Conservation (phyloP, 2,888 invertebrate species). For the Parelbella ahira region DNA sequence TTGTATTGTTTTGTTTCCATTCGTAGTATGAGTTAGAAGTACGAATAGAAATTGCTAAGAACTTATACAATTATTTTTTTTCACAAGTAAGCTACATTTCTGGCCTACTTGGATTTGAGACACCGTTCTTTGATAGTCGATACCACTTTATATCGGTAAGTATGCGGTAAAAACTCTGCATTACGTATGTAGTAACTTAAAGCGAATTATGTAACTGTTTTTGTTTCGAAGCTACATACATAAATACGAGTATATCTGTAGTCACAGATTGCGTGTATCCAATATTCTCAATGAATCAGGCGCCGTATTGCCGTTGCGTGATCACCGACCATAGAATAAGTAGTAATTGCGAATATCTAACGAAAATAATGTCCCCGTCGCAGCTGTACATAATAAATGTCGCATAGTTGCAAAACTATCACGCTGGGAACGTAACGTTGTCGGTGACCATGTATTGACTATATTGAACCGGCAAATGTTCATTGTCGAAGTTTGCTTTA, state of each 20-base stretch:
- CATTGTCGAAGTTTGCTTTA: no score
- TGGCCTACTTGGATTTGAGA: no score
- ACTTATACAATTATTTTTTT: no score
- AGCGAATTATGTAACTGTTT: neutral
- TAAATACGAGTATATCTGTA: no score
- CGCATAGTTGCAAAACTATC: slow-evolving; percentile 22
- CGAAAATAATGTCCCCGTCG: slow-evolving; percentile 30
- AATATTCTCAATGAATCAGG: slow-evolving; percentile 31
- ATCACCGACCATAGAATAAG: slow-evolving; percentile 33
- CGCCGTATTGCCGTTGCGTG: slow-evolving; percentile 37
- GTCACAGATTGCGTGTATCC: slow-evolving; percentile 21
- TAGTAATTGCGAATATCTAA: slow-evolving; percentile 33
- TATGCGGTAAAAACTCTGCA: no score
- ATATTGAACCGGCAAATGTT: no score
- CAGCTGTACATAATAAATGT: slow-evolving; percentile 24
- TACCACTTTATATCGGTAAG: no score
- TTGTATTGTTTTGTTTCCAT: no score
- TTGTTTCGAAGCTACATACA: slow-evolving; percentile 4
- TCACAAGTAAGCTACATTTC: no score
- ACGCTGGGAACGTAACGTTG: slow-evolving; percentile 14
- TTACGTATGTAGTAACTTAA: neutral
- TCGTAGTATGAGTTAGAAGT: no score
- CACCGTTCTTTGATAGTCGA: no score
- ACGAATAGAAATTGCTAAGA: no score
- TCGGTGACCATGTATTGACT: slow-evolving; percentile 6